Conservation (phyloP, 2,113 vertebrate species). For the Atrichornis clamosus region DNA sequence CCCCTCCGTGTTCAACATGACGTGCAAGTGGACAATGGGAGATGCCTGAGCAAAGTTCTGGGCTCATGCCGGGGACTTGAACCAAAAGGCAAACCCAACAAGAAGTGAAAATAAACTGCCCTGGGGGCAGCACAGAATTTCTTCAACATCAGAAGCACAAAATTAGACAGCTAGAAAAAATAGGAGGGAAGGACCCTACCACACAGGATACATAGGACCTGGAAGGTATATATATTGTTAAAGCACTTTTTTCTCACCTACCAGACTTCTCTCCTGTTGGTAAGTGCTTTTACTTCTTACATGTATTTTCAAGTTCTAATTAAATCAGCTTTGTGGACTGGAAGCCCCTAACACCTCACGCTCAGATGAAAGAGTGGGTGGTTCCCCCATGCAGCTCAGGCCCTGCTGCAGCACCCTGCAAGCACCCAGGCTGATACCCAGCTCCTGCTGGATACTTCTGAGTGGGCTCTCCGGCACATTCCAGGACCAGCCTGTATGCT, state of each 20-base stretch:
- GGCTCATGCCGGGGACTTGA: background rate
- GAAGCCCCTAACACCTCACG: background rate
- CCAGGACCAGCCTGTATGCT: background rate
- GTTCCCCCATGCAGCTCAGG: background rate
- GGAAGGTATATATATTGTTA: background rate
- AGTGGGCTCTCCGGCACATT: background rate
- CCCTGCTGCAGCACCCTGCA: background rate
- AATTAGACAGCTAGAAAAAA: background rate
- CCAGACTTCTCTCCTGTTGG: background rate
- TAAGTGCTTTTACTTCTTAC: background rate
- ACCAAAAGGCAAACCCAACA: background rate
- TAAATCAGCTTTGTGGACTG: background rate
- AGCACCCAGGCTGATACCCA: background rate
- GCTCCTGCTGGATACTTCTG: background rate
- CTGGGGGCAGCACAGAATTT: background rate
- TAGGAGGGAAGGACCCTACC: background rate
- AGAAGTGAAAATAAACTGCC: background rate
- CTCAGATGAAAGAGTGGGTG: background rate
- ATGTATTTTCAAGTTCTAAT: background rate
- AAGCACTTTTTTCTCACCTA: background rate
- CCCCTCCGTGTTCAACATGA: rapidly evolving
- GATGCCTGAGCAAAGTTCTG: background rate
- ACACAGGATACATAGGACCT: background rate
- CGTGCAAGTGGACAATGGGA: background rate
- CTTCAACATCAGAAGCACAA: background rate